These are phyloP conservation scores for Limanda limanda DNA, from an alignment of 2,113 vertebrate species.

Conservation along the genomic window DNA sequence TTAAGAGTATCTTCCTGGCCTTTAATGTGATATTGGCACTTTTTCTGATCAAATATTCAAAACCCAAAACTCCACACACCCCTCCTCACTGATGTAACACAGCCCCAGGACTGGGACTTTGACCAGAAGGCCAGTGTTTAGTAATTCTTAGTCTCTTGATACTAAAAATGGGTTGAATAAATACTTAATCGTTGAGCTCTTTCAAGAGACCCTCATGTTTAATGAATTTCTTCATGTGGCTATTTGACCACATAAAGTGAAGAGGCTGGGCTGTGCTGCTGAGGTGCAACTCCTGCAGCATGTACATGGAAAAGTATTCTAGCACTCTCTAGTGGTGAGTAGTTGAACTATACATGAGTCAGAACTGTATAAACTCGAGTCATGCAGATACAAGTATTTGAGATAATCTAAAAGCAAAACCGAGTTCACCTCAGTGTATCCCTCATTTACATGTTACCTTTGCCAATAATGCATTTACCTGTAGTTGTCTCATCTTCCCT, in stretches of 20 bases:
- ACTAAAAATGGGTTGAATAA: background rate
- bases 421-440: too few relatives aligned
- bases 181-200: background rate
- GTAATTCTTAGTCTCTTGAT: background rate
- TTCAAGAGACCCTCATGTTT: background rate
- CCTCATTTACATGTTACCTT: too few relatives aligned
- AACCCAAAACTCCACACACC: background rate
- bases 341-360: too few relatives aligned
- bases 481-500: background rate
- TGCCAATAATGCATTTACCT: constrained; percentile 28
- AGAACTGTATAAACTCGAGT: too few relatives aligned
- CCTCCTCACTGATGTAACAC: background rate
- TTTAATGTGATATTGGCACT: background rate
- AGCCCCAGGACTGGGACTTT: background rate
- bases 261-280: background rate
- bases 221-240: background rate
- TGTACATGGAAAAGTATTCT: background rate
- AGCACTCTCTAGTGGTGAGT: constrained; percentile 22
- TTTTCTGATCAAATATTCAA: background rate
- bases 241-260: background rate
- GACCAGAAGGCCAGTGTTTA: background rate
- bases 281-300: background rate
- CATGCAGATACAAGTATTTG: too few relatives aligned
- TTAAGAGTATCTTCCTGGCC: too few relatives aligned
- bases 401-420: too few relatives aligned